Base-by-base conservation (phyloP, 30 jellyfish, hydroid and myxozoan genomes). In the Morbakka virulenta region DNA sequence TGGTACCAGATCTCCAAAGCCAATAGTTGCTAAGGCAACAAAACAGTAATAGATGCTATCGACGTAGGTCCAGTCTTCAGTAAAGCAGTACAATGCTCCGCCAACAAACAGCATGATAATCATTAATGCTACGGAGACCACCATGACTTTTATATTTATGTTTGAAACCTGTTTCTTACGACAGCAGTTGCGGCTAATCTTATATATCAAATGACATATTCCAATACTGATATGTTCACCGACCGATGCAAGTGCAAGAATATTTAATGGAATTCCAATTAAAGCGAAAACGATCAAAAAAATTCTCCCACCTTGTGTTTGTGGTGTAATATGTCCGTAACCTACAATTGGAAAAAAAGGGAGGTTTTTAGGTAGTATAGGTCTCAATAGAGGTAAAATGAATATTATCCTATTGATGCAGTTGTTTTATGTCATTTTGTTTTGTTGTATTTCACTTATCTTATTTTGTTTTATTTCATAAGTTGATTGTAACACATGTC, bases 1-100 rank as follows among this genome's bases (percentile, higher is more conserved):
- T 1, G 98, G 98, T 29, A 92, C 98, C 85, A 92, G 87, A 64
- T 92, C 98, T 50, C 98, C 98, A 76, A 92, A 92, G 11, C 98
- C 98, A 17, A 92, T 92, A 9, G 98, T 92, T 51, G 98, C 95
- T 94, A 92, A 25, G 67, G 98, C 98, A 51, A 92, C 95, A 75
- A 92, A 92, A 61, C 98, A 92, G 77, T 92, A 92, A 41, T 92
- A 92, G 1, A 92, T 85, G 74, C 98, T 92, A 57, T 92, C 98
- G 26, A 92, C 72, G 47, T 85, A 92, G 9, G 93, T 86, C 98
- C 98, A 92, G n/a, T 67, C 67, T 74, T 92, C 98, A 32, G 98
- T 92, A 22, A 89, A 28, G 71, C 82, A 87, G 73, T 92, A 92
- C 31, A 92, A 64, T 20, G 89, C 73, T 0, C 98, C 98, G 2